Evolutionary conservation across 2,888 invertebrate species (phyloP).

Genomic region (Drosophila mercatorum): DNA sequence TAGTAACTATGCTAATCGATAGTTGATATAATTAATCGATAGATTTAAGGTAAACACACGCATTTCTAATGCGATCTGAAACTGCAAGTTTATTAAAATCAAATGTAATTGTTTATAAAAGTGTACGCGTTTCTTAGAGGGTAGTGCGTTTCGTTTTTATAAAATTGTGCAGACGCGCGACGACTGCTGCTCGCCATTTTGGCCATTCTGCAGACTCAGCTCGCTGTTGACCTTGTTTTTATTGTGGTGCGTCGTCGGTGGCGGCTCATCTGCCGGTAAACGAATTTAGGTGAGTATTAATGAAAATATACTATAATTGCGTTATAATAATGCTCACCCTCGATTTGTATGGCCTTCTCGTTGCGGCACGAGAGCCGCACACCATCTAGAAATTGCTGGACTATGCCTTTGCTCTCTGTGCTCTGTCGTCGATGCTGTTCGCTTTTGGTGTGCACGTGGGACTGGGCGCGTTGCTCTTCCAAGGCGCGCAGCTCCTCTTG

Average conservation of each 20-base stretch:
- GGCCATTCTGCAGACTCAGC: conserved; percentile 64
- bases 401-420: conserved; percentile 72
- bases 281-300: conserved; percentile 42
- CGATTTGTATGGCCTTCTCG: conserved; percentile 79
- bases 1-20: conserved; percentile 19
- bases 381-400: conserved; percentile 79
- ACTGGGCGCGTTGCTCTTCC: conserved; percentile 46
- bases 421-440: conserved; percentile 31
- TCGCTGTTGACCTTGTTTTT: conserved; percentile 76
- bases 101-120: conserved; percentile 73
- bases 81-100: conserved; percentile 57
- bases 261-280: conserved; percentile 78
- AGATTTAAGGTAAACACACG: conserved; percentile 8
- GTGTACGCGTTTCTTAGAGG: conserved; percentile 18
- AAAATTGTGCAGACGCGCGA: conserved; percentile 84
- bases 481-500: conserved; percentile 73
- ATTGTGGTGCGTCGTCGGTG: conserved; percentile 58
- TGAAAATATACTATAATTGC: neutral
- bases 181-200: conserved; percentile 64
- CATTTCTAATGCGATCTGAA: conserved; percentile 41
- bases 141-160: conserved; percentile 63
- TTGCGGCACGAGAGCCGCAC: conserved; percentile 81
- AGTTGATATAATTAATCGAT: conserved; percentile 28
- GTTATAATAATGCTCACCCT: conserved; percentile 63
- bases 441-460: conserved; percentile 27